Percentiles rank a stretch among this genome's conserved stretches.
Evolutionary conservation across 1,140 invertebrate species (phyloP).

Genomic region (Diabrotica undecimpunctata): DNA sequence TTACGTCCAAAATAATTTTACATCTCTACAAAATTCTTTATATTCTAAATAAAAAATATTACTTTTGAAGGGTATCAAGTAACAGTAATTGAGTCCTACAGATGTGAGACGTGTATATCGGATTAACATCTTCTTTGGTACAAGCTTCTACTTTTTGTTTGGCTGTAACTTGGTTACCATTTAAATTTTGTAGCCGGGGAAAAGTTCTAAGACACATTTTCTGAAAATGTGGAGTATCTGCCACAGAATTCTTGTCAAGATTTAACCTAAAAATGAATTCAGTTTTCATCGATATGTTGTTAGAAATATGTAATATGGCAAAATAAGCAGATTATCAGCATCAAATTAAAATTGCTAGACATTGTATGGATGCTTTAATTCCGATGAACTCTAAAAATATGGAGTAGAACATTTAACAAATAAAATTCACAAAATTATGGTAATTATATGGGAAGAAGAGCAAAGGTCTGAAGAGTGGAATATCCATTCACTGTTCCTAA

Average conservation of each 20-base stretch:
- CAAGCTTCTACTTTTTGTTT: slow-evolving; percentile 4
- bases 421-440: too few species aligned
- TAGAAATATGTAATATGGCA: too few species aligned
- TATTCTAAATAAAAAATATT: background rate
- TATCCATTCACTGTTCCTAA: too few species aligned
- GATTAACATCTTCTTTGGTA: background rate
- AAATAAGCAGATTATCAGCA: too few species aligned
- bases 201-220: slow-evolving; percentile 11
- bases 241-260: slow-evolving; percentile 34
- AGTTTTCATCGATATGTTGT: too few species aligned
- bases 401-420: too few species aligned
- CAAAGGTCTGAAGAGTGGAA: too few species aligned
- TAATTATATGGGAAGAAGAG: too few species aligned
- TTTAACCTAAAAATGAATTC: slow-evolving; percentile 25
- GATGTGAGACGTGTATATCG: background rate
- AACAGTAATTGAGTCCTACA: background rate
- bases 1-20: too few species aligned
- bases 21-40: background rate
- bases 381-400: too few species aligned
- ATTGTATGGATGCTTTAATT: too few species aligned
- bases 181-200: background rate
- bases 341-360: too few species aligned
- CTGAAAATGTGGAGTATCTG: slow-evolving; percentile 3
- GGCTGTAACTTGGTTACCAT: slow-evolving; percentile 6
- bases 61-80: background rate